Evolutionary conservation across 2,888 invertebrate genomes (phyloP), one percentile per base, ranked within the genome.

Genomic region (Polyploca ridens): DNA sequence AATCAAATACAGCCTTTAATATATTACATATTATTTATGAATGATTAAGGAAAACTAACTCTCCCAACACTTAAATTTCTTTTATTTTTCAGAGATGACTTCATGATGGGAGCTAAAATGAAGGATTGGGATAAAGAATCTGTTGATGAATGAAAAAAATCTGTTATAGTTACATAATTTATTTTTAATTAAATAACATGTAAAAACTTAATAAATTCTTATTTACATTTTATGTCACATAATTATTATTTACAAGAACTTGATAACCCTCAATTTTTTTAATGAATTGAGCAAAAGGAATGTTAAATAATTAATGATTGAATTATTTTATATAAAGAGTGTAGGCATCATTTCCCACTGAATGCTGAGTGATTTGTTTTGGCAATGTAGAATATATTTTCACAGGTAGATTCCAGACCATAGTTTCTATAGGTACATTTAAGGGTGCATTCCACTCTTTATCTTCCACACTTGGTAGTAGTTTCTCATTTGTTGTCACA

Each of bases 401-500:
- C 64, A 99, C 97, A 0, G 99, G 99, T 64, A 99, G 94, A 91
- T 99, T 98, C 99, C 99, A 99, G 14, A 99, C 97, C 98, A 99
- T 99, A 0, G 99, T 99, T 91, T 99, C 99, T 66, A 99, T 99
- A 13, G 98, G 96, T 41, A 99, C 94, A 72, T 96, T 96, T 3
- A 96, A 93, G 0, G 99, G 99, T 0, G 98, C 99, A 78, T 96
- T 96, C 97, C 99, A 98, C 49, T 95, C 95, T 35, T 95, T 93
- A 35, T 95, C 94, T 66, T 94, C 94, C 61, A 86, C 82, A 6
- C 95, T 95, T 35, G 95, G 94, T 68, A 95, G 92, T 63, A 96
- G 92, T 64, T 95, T 94, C 79, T 96, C 96, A 85, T 95, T 95
- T 68, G 97, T 97, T 0, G 98, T 98, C 0, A 98, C 99, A 94